Evolutionary conservation across 1,140 invertebrate genomes (phyloP).

Genomic region (Helicorthomorpha holstii): DNA sequence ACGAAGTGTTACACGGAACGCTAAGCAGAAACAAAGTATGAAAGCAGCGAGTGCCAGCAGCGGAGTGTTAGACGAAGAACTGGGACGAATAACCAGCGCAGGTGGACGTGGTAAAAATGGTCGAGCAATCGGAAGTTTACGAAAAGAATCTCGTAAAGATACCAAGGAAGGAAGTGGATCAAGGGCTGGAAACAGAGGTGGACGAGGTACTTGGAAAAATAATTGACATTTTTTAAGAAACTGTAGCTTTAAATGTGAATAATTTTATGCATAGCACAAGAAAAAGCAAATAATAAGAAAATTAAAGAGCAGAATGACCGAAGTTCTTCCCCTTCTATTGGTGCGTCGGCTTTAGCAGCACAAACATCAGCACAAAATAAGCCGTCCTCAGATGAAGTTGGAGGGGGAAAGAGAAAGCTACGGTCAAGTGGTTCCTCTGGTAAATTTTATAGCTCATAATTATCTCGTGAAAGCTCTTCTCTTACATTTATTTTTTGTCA

Average conservation of each 20-base stretch:
- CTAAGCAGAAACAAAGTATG: conserved; percentile 2
- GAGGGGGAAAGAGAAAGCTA: conserved; percentile 12
- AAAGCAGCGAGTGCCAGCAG: conserved; percentile 6
- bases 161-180: background rate
- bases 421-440: conserved; percentile 8
- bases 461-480: too few species aligned
- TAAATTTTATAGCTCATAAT: too few species aligned
- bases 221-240: too few species aligned
- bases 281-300: too few species aligned
- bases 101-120: background rate
- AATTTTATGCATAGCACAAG: too few species aligned
- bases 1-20: background rate
- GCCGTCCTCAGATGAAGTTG: background rate
- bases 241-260: too few species aligned
- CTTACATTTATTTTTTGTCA: conserved; percentile 1
- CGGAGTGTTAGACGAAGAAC: conserved; percentile 8
- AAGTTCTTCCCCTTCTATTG: too few species aligned
- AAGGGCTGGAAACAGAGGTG: too few species aligned
- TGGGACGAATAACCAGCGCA: background rate
- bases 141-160: background rate
- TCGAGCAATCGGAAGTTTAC: background rate
- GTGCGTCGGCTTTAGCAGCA: too few species aligned
- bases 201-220: too few species aligned
- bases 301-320: too few species aligned
- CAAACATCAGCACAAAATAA: too few species aligned